Conservation (phyloP, 2,888 invertebrate genomes). For the Seira sanloemensis region DNA sequence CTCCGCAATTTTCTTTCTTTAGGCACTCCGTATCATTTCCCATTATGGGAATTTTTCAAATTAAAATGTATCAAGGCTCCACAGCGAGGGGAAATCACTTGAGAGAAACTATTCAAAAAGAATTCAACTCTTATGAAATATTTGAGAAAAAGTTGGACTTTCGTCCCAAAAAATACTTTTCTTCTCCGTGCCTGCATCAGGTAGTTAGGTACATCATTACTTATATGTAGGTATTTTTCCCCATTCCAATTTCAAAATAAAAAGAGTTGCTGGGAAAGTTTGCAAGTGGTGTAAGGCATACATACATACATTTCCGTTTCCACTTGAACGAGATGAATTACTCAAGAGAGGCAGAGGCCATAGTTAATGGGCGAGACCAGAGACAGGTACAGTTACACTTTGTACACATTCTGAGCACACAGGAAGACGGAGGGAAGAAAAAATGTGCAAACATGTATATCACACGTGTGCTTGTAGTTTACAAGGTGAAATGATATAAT, state of each 20-base stretch:
- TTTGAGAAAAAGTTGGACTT: neutral
- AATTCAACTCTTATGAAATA: neutral
- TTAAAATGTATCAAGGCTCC: neutral
- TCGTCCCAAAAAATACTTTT: neutral
- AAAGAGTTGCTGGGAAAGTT: neutral
- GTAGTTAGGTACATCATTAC: constrained; percentile 37
- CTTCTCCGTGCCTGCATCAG: constrained; percentile 28
- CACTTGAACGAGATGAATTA: neutral
- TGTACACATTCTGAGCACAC: neutral
- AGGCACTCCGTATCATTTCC: neutral
- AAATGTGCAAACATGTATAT: too few relatives aligned
- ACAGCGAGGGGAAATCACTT: too few relatives aligned
- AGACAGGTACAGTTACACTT: neutral
- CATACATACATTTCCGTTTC: constrained; percentile 12
- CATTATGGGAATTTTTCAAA: neutral
- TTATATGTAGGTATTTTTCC: constrained; percentile 6
- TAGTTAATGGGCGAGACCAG: neutral
- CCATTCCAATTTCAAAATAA: constrained; percentile 7
- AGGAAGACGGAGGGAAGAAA: constrained; percentile 20
- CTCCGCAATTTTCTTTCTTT: constrained; percentile 13
- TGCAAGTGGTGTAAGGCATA: constrained; percentile 1
- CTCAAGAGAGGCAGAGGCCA: neutral
- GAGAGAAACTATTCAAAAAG: too few relatives aligned
- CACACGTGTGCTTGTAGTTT: too few relatives aligned
- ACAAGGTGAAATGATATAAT: too few relatives aligned